Evolutionary conservation across 2,113 vertebrate species (phyloP).

Genomic region (Microcebus murinus): DNA sequence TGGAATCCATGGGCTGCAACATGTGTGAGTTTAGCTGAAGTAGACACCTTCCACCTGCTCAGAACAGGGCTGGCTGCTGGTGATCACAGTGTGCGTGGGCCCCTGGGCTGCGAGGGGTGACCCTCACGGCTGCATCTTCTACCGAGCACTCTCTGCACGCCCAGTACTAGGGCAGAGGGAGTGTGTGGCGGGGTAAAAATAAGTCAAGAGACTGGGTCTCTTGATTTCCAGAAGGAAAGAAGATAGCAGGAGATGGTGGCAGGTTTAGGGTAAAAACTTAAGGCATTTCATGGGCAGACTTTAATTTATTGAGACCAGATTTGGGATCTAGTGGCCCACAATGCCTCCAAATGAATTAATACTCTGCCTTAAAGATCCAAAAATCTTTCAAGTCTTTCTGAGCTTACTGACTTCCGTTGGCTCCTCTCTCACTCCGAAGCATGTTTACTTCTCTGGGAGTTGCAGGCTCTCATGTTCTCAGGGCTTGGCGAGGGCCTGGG

Average conservation of each 20-base stretch:
- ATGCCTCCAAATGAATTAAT: conserved; percentile 20
- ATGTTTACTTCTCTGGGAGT: conserved; percentile 60
- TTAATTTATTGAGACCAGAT: conserved; percentile 43
- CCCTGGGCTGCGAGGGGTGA: neutral
- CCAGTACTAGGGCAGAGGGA: neutral
- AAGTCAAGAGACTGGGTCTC: neutral
- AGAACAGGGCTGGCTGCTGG: neutral
- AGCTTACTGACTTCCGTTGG: neutral
- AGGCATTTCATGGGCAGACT: neutral
- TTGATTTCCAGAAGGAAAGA: neutral
- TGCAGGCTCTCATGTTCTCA: neutral
- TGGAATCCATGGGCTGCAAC: neutral
- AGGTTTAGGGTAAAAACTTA: neutral
- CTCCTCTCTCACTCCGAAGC: neutral
- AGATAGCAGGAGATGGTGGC: neutral
- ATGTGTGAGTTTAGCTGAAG: neutral
- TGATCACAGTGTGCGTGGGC: neutral
- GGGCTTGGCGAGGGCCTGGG: neutral
- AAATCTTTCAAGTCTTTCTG: conserved; percentile 7
- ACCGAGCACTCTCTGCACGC: neutral
- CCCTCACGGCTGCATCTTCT: neutral
- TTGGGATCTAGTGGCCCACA: neutral
- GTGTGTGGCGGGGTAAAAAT: neutral
- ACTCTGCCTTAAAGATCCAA: conserved; percentile 26
- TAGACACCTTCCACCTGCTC: conserved; percentile 42